Base-by-base conservation (phyloP, 2,888 invertebrate genomes). In the Saturnia pavonia region DNA sequence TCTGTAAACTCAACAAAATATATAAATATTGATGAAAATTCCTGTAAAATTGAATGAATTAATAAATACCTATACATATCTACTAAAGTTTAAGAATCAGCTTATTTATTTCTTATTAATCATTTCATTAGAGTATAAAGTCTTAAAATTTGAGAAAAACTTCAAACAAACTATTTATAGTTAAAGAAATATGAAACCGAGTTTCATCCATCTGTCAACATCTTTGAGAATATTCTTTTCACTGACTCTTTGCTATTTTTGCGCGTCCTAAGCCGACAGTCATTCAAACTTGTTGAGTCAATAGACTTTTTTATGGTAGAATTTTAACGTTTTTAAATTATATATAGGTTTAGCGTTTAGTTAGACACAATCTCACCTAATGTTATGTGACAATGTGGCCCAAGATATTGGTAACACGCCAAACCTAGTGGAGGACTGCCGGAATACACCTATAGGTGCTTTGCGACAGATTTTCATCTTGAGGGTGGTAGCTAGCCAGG, bases 231-330 rank as follows among this genome's bases (percentile, higher is more conserved):
- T 54, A 67, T 25, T 43, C 54, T 66, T 70, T 67, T 54, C 66
- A 25, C n/a, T 27, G 66, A 42, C 11, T 48, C 42, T 42, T 54
- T 67, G 68, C 54, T 68, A 69, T 72, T 70, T 69, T 68, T 34
- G 67, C 42, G 27, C 51, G 42, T 65, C 65, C 51, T 42, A 67
- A 70, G 70, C 68, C 42, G 65, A 72, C 19, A 68, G 69, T 72
- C 72, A 72, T 70, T 42, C 69, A 42, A 68, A 70, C 54, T 70
- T 63, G 68, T 72, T 70, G 68, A 72, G 68, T 63, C 51, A 70
- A 70, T 69, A 72, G 43, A 51, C 42, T 65, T 1, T n/a, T 34
- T 6, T 34, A 34, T 34, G 6, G 34, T 34, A 2, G 34, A 11
- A 45, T 2, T 14, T 43, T 43, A 12, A 43, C 11, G 12, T 14